Conservation (phyloP, 2,797 vertebrate species). For the Naso thynnoides region DNA sequence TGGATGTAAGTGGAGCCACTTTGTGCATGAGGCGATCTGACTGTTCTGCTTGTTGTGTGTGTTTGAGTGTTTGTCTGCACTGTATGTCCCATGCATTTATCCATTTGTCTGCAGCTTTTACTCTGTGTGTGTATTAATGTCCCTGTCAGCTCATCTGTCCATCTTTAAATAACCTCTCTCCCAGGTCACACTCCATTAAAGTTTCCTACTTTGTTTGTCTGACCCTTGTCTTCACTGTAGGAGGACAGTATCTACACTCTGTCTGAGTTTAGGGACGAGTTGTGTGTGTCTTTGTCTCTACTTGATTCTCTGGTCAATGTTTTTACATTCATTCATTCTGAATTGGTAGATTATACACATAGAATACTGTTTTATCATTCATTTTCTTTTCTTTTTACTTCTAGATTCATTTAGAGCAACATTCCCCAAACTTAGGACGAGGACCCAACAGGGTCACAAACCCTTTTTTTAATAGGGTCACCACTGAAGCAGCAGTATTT, state of each 20-base stretch:
- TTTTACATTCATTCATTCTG: background rate
- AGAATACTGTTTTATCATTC: background rate
- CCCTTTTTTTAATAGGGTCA: no score
- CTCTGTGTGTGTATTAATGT: background rate
- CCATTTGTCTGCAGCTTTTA: constrained; percentile 23
- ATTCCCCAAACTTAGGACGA: no score
- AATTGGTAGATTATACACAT: background rate
- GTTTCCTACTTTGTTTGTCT: background rate
- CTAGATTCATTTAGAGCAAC: background rate
- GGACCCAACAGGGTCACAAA: no score
- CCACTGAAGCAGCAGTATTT: no score
- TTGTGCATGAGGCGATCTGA: constrained; percentile 5
- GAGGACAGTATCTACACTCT: background rate
- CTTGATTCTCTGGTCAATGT: background rate
- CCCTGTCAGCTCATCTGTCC: constrained; percentile 20
- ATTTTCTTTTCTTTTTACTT: background rate
- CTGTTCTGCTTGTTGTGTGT: constrained; percentile 2
- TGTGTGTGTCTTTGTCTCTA: background rate
- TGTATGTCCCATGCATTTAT: background rate
- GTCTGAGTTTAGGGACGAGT: background rate
- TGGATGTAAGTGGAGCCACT: background rate
- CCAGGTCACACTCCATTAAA: background rate
- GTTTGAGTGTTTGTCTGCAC: background rate
- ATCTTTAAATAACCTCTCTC: constrained; percentile 2
- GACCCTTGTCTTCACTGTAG: background rate